A percentile compares a stretch with the other conserved stretches of the same genome.
Conservation (phyloP, 2,888 invertebrate genomes). For the Chrysolina haemoptera region DNA sequence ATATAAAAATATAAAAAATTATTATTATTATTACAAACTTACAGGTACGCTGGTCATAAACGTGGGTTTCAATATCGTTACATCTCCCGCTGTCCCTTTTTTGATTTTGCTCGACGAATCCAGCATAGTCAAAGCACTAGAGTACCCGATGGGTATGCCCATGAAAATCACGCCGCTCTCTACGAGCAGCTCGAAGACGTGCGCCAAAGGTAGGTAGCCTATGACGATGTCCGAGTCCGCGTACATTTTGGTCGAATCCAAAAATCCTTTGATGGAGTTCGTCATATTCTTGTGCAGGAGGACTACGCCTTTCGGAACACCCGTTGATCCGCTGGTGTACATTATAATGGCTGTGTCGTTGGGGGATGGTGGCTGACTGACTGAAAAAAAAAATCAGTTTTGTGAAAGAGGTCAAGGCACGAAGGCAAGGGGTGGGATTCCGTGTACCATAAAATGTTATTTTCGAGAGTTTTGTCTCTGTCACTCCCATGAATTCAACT, state of each 20-base stretch:
- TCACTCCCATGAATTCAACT: too few relatives aligned
- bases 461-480: too few relatives aligned
- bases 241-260: slow-evolving; percentile 58
- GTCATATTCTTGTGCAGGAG: slow-evolving; percentile 88
- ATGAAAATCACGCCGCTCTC: slow-evolving; percentile 48
- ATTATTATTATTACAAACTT: too few relatives aligned
- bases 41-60: slow-evolving; percentile 55
- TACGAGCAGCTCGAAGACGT: slow-evolving; percentile 52
- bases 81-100: slow-evolving; percentile 49
- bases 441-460: too few relatives aligned
- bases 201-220: slow-evolving; percentile 52
- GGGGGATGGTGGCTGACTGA: slow-evolving; percentile 73
- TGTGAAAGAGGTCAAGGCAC: not conserved
- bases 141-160: slow-evolving; percentile 52
- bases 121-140: slow-evolving; percentile 49
- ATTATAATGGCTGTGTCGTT: slow-evolving; percentile 95
- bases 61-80: slow-evolving; percentile 48
- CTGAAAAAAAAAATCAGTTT: slow-evolving; percentile 35
- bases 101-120: slow-evolving; percentile 53
- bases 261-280: slow-evolving; percentile 72
- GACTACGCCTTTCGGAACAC: slow-evolving; percentile 92
- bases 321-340: slow-evolving; percentile 99
- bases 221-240: slow-evolving; percentile 44
- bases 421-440: too few relatives aligned
- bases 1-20: too few relatives aligned